Conservation (phyloP, 2,113 vertebrate species). For the Notothenia coriiceps region DNA sequence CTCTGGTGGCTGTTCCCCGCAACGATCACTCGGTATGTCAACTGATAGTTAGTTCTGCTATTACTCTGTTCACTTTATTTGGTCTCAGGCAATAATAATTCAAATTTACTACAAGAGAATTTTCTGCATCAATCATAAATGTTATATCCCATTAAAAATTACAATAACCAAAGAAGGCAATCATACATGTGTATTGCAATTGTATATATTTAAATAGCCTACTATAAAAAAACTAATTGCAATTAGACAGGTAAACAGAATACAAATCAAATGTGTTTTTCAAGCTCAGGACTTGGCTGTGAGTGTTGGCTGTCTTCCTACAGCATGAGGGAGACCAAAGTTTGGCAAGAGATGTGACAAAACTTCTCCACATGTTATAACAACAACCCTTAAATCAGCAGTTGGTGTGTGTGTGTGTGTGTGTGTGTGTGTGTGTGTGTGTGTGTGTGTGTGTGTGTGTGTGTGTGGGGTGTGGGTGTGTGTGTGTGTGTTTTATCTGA, state of each 20-base stretch:
- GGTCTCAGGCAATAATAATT: not conserved
- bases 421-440: not conserved
- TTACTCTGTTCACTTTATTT: not conserved
- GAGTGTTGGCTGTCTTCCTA: constrained; percentile 18
- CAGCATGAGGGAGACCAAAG: constrained; percentile 45
- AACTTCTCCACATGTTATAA: constrained; percentile 73
- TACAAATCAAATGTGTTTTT: constrained; percentile 10
- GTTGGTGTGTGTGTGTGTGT: constrained; percentile 15
- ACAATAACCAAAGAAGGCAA: not conserved
- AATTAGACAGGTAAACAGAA: constrained; percentile 7
- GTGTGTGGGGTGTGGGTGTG: constrained; percentile 35
- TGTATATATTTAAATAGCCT: not conserved
- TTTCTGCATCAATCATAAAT: not conserved
- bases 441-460: constrained; percentile 34
- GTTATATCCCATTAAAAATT: not conserved
- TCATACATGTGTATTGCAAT: not conserved
- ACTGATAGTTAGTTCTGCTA: not conserved
- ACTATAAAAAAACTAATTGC: not conserved
- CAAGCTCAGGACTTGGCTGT: constrained; percentile 22
- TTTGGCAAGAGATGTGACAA: constrained; percentile 68
- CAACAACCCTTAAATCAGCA: constrained; percentile 66
- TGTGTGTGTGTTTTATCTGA: constrained; percentile 14
- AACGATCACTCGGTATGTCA: constrained; percentile 11
- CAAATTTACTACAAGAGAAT: not conserved
- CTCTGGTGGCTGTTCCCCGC: constrained; percentile 67